Conservation (phyloP, 1,140 invertebrate species). For the Triops cancriformis region DNA sequence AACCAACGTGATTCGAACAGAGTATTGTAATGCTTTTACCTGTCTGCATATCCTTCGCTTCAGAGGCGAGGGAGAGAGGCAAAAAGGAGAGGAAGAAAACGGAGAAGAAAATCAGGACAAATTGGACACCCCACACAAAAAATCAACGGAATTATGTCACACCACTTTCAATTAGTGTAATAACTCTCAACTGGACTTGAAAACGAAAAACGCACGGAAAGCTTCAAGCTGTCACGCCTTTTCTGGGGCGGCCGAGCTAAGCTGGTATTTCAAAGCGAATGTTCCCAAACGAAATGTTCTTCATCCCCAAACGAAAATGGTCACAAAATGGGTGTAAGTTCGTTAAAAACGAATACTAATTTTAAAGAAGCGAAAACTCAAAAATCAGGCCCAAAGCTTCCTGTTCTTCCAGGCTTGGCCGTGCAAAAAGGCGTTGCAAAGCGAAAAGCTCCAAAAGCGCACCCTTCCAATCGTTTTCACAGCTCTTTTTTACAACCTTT, state of each 20-base stretch:
- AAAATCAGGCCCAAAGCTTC: background rate
- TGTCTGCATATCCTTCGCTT: conserved; percentile 8
- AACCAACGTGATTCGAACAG: conserved; percentile 1
- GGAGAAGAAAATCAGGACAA: background rate
- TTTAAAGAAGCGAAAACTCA: background rate
- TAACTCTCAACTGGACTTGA: background rate
- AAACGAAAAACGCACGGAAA: too few relatives aligned
- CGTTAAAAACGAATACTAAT: too few relatives aligned
- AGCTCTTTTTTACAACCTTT: too few relatives aligned
- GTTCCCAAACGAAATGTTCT: too few relatives aligned
- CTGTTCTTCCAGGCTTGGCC: background rate
- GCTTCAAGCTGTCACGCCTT: too few relatives aligned
- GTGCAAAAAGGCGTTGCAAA: conserved; percentile 10
- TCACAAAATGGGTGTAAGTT: too few relatives aligned
- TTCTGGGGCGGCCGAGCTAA: too few relatives aligned
- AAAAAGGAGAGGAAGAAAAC: background rate
- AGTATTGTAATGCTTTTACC: background rate
- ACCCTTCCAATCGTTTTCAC: too few relatives aligned
- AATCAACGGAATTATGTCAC: background rate
- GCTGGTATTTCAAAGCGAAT: too few relatives aligned
- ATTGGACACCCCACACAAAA: background rate
- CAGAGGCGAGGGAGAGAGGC: conserved; percentile 11
- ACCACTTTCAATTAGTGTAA: background rate
- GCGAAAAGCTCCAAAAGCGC: background rate
- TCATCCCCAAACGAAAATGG: too few relatives aligned